phyloP scores from a whole-genome alignment of 2,888 invertebrate species.

The Anarsia innoxiella region DNA sequence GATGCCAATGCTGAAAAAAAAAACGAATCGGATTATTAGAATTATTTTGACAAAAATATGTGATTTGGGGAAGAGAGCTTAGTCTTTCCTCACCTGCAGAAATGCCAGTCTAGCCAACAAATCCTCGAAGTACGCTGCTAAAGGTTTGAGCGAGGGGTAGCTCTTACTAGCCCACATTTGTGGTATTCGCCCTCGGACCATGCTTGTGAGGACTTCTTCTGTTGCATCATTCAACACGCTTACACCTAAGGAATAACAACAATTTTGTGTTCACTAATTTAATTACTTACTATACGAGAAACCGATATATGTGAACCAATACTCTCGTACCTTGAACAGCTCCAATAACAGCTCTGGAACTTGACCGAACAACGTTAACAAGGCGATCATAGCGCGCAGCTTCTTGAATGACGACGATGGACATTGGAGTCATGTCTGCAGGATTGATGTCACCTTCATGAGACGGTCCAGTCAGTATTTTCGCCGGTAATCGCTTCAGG shows the following conservation, averaged over 20 bases:
- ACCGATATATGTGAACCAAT: no score
- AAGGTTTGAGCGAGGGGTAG: conserved; percentile 93
- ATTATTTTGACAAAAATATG: neutral
- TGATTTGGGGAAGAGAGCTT: neutral
- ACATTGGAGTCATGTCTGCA: conserved; percentile 90
- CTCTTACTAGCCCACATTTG: conserved; percentile 88
- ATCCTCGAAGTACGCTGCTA: conserved; percentile 91
- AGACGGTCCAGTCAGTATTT: conserved; percentile 78
- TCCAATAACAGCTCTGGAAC: conserved; percentile 85
- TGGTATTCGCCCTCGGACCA: conserved; percentile 89
- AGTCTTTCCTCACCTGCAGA: conserved; percentile 78
- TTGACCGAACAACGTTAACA: conserved; percentile 81
- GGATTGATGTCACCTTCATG: conserved; percentile 83
- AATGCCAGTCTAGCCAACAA: conserved; percentile 89
- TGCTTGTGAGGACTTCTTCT: conserved; percentile 89
- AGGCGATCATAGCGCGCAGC: conserved; percentile 87
- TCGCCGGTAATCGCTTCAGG: conserved; percentile 81
- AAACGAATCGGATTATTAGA: no score
- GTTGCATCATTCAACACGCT: conserved; percentile 90
- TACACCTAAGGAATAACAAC: conserved; percentile 80
- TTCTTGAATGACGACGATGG: conserved; percentile 93
- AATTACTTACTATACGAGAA: no score
- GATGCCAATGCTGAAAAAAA: conserved; percentile 82
- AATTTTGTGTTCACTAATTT: no score
- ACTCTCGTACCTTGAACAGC: conserved; percentile 95